Base-by-base conservation (phyloP, 2,113 vertebrate genomes). In the Pantherophis guttatus region DNA sequence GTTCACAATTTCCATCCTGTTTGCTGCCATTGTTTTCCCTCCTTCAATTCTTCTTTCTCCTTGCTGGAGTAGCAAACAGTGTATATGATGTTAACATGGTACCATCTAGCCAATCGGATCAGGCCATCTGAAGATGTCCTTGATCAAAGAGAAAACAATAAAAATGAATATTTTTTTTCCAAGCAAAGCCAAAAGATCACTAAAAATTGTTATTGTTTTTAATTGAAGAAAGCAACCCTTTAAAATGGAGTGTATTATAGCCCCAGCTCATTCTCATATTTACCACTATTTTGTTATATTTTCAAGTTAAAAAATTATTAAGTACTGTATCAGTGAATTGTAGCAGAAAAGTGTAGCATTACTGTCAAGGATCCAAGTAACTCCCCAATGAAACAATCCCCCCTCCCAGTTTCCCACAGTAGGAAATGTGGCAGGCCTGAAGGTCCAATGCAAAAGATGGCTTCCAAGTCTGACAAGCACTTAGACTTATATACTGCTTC, bases 221-320 rank as follows among this genome's bases (percentile, higher is more conserved):
- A 13, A 29, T 9, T 89, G 21, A 52, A 48, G 13, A 81, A 89
- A 89, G 55, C 8, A 11, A 15, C 53, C 29, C 29, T 53, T 13
- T 62, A 86, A 58, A 39, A 24, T 62, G 24, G 23, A 17, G 90
- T 48, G 12, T 9, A 29, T 88, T 29, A 24, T 89, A 62, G 8
- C 59, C 81, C 75, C 8, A 8, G 39, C 24, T 85, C 65, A 89
- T 44, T 26, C 65, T 94, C 89, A 90, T 26, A 65, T 21, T 48
- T 21, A 70, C 15, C 33, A 24, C 8, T 93, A 89, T 93, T 87
- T 91, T 94, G 94, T 87, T 52, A 93, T 94, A 87, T 3, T 94
- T 53, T 11, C 55, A 48, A 44, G 58, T 95, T 59, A 93, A 89
- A 91, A 54, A 88, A 55, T 81, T 33, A 57, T 88, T 75, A 81